A percentile compares a stretch with the other conserved stretches of the same genome.
phyloP scores from a whole-genome alignment of 2,113 vertebrate species.

The Syngnathus scovelli region DNA sequence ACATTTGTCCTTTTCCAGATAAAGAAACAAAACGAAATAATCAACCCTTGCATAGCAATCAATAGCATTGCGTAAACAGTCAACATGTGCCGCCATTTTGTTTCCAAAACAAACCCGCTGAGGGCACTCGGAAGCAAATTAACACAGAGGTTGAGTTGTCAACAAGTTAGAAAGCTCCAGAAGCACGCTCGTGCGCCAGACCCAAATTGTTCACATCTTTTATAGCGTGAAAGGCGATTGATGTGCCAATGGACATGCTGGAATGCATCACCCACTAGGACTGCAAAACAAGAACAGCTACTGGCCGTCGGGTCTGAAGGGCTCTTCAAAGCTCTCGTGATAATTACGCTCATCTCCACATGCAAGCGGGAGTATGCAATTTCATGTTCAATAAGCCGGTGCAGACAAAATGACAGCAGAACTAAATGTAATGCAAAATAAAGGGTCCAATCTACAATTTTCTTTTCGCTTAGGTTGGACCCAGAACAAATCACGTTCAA shows the following conservation, averaged over 20 bases:
- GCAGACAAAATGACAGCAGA: background rate
- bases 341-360: slow-evolving; percentile 8
- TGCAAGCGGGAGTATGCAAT: background rate
- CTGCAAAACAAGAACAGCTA: background rate
- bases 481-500: background rate
- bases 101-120: slow-evolving; percentile 13
- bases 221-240: background rate
- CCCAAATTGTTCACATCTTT: background rate
- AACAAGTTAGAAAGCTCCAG: slow-evolving; percentile 5
- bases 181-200: background rate
- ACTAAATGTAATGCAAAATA: background rate
- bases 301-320: slow-evolving; percentile 2
- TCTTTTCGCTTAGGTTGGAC: background rate
- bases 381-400: slow-evolving; percentile 15
- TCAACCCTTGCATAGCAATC: slow-evolving; percentile 9
- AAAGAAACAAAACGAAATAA: background rate
- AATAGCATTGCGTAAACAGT: slow-evolving; percentile 17
- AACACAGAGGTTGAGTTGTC: slow-evolving; percentile 8
- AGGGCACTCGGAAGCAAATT: slow-evolving; percentile 18
- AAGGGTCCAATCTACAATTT: background rate
- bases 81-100: slow-evolving; percentile 3
- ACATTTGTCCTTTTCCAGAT: background rate
- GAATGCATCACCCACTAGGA: slow-evolving; percentile 3
- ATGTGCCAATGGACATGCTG: slow-evolving; percentile 3
- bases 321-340: slow-evolving; percentile 8